Evolutionary conservation across 2,113 vertebrate species (phyloP).

Genomic region (Plecotus auritus): DNA sequence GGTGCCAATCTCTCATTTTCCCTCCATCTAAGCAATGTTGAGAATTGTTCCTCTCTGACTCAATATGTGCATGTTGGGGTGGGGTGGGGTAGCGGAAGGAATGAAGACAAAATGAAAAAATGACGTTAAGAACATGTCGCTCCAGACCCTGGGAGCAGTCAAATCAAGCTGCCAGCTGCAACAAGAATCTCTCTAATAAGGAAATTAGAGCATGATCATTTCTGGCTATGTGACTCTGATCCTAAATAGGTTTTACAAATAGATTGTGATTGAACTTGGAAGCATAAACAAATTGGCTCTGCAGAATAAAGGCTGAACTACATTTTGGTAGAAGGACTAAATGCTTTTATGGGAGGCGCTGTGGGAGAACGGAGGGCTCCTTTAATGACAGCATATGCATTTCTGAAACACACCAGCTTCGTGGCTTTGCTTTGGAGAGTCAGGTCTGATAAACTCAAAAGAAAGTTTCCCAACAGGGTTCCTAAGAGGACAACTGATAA

Average conservation of each 20-base stretch:
- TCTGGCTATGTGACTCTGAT: conserved; percentile 73
- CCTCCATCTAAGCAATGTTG: conserved; percentile 3
- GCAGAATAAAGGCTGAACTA: conserved; percentile 68
- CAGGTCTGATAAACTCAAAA: conserved; percentile 40
- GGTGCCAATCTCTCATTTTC: conserved; percentile 34
- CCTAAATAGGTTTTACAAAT: conserved; percentile 74
- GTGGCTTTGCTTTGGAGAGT: conserved; percentile 39
- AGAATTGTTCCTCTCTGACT: conserved; percentile 10
- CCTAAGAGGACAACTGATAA: conserved; percentile 38
- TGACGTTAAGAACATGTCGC: conserved; percentile 38
- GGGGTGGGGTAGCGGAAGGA: background rate
- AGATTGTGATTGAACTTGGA: conserved; percentile 75
- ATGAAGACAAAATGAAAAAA: conserved; percentile 47
- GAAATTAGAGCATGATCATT: conserved; percentile 74
- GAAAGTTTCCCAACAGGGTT: conserved; percentile 35
- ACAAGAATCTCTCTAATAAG: conserved; percentile 71
- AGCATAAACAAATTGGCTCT: conserved; percentile 72
- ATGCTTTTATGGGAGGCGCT: conserved; percentile 52
- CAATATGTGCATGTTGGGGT: background rate
- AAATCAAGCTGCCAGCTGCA: conserved; percentile 72
- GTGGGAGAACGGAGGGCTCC: conserved; percentile 52
- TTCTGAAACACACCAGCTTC: conserved; percentile 16
- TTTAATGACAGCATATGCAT: conserved; percentile 59
- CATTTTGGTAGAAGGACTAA: conserved; percentile 67
- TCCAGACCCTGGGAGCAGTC: conserved; percentile 43